Percentiles rank a stretch among this genome's conserved stretches.
phyloP scores from a whole-genome alignment of 1,140 invertebrate genomes.

The Pseudomyrmex gracilis region DNA sequence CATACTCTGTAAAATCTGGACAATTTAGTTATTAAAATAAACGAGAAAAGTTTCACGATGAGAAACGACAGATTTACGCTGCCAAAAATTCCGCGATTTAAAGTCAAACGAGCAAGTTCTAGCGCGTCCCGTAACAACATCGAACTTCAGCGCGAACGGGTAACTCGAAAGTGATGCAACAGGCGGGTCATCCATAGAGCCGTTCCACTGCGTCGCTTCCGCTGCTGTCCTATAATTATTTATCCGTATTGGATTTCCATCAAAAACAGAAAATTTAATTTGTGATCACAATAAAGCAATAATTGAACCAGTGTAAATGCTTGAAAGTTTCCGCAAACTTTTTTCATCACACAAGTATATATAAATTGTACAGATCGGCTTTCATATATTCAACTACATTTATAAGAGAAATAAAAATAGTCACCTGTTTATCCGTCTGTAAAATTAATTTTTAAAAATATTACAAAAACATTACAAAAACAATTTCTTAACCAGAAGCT shows the following conservation, averaged over 20 bases:
- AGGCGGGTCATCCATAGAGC: slow-evolving; percentile 52
- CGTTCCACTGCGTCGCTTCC: slow-evolving; percentile 30
- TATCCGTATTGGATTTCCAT: slow-evolving; percentile 25
- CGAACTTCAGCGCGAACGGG: slow-evolving; percentile 11
- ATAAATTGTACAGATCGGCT: no score
- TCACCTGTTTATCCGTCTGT: no score
- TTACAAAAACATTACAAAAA: no score
- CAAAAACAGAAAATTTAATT: not conserved
- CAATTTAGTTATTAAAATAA: not conserved
- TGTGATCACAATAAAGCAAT: no score
- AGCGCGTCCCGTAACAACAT: not conserved
- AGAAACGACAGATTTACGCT: not conserved
- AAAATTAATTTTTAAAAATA: no score
- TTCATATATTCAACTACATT: no score
- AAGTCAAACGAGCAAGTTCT: not conserved
- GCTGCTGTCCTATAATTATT: slow-evolving; percentile 40
- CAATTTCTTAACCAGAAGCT: no score
- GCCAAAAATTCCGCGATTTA: not conserved
- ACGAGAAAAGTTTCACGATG: not conserved
- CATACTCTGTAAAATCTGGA: not conserved
- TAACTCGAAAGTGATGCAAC: slow-evolving; percentile 38
- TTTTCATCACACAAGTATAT: no score
- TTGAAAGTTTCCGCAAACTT: no score
- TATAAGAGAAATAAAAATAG: no score
- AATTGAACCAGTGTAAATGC: no score